Base-by-base conservation (phyloP, 2,888 invertebrate genomes). In the Aphodius granarius region DNA sequence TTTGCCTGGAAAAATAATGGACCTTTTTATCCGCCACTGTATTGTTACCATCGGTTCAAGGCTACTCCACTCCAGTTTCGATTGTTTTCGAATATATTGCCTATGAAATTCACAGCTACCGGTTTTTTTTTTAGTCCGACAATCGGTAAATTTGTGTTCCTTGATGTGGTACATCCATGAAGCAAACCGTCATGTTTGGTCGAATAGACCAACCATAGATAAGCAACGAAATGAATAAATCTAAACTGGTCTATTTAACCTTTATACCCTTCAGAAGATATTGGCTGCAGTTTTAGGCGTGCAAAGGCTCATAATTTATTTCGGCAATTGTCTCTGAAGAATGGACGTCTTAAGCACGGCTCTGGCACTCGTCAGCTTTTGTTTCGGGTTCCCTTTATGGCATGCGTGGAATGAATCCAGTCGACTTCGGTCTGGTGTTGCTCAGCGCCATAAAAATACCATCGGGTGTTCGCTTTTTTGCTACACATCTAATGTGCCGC, bases 401-500 rank as follows among this genome's bases (percentile, higher is more conserved):
- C 78, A 78, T 75, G 79, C 78, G 68, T 78, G 79, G 84, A 84
- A 85, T 85, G 83, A 81, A 80, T 78, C 77, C 78, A 84, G 85
- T 85, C 85, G 85, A 85, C 85, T 84, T 80, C 79, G 81, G 81
- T 84, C 82, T 83, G 82, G 85, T 85, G 84, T 79, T 83, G 83
- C 79, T 82, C 81, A 84, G 85, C 84, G 84, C 85, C 85, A 85
- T 86, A 85, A 86, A 86, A 86, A 86, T 86, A 85, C 85, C 84
- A 80, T 72, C 76, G 81, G 81, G 79, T 80, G 80, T 82, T 81
- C 79, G 75, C 80, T 83, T 83, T 82, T 77, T 77, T 43, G 43
- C 13, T 43, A 43, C 43, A 43, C 43, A 43, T 43, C 43, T 43
- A 43, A 43, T 43, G 43, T 43, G 43, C 43, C 43, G 43, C 43